These are phyloP conservation scores for Caenorhabditis tropicalis DNA, from an alignment of 1,140 invertebrate genomes.

Conservation along the genomic window DNA sequence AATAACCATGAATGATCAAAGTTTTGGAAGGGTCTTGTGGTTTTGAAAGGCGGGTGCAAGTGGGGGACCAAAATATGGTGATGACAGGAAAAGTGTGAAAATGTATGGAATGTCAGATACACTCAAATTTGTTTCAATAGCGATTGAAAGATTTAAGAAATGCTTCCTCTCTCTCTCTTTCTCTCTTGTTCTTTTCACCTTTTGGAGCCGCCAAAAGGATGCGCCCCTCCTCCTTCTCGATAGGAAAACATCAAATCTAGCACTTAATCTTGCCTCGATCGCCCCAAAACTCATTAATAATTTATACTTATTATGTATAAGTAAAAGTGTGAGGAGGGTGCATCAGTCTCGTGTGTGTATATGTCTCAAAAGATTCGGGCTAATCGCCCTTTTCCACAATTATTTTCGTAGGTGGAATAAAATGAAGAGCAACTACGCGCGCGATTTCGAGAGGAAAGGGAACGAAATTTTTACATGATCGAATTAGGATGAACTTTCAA, in stretches of 20 bases:
- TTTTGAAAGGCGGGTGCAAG: neutral
- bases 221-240: neutral
- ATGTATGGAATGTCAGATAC: constrained; percentile 15
- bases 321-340: constrained; percentile 31
- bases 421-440: neutral
- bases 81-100: constrained; percentile 30
- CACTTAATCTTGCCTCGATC: constrained; percentile 21
- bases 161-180: neutral
- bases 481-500: constrained; percentile 34
- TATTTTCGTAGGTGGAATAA: constrained; percentile 39
- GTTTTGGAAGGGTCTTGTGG: neutral
- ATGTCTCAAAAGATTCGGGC: constrained; percentile 37
- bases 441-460: neutral
- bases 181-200: neutral
- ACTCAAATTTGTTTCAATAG: constrained; percentile 13
- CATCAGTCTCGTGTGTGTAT: constrained; percentile 23
- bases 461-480: constrained; percentile 8
- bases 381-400: constrained; percentile 25
- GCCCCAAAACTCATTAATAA: constrained; percentile 15
- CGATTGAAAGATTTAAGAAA: neutral
- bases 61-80: constrained; percentile 9
- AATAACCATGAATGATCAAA: neutral
- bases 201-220: constrained; percentile 9
- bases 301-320: constrained; percentile 40
- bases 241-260: constrained; percentile 30